A percentile compares a stretch with the other conserved stretches of the same genome.
Evolutionary conservation across 2,797 vertebrate genomes (phyloP).

Genomic region (Hypotaenidia philippensis): DNA sequence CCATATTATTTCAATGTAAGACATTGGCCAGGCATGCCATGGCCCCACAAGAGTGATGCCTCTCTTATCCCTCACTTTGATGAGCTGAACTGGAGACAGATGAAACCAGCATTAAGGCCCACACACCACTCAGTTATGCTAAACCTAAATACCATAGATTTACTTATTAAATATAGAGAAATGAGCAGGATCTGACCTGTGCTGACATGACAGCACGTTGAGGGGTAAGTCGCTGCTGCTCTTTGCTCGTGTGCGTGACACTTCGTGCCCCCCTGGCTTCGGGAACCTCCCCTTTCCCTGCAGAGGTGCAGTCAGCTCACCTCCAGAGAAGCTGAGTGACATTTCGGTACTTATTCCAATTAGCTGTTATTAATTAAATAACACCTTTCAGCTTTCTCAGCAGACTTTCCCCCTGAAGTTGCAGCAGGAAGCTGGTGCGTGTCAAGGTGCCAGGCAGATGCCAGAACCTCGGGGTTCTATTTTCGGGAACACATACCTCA

Average conservation of each 20-base stretch:
- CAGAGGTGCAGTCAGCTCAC: background rate
- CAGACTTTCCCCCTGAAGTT: background rate
- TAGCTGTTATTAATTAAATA: slow-evolving; percentile 55
- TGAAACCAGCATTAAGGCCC: background rate
- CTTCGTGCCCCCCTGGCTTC: rapidly evolving
- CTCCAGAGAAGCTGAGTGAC: background rate
- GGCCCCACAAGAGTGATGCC: background rate
- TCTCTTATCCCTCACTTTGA: background rate
- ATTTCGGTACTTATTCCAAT: background rate
- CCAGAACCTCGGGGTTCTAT: background rate
- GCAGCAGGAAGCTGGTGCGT: background rate
- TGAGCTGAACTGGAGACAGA: background rate
- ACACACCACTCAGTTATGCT: background rate
- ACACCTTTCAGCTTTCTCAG: slow-evolving; percentile 23
- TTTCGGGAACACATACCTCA: background rate
- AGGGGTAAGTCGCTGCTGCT: background rate
- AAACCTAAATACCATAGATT: background rate
- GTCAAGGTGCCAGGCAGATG: background rate
- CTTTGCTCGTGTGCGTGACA: background rate
- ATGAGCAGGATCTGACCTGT: background rate
- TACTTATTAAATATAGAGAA: background rate
- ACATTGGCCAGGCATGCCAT: background rate
- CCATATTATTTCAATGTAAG: background rate
- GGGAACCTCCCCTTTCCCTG: background rate
- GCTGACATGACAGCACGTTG: rapidly evolving